Evolutionary conservation across 2,888 invertebrate species (phyloP), one percentile per base, ranked within the genome.

Genomic region (Cephus runcator): DNA sequence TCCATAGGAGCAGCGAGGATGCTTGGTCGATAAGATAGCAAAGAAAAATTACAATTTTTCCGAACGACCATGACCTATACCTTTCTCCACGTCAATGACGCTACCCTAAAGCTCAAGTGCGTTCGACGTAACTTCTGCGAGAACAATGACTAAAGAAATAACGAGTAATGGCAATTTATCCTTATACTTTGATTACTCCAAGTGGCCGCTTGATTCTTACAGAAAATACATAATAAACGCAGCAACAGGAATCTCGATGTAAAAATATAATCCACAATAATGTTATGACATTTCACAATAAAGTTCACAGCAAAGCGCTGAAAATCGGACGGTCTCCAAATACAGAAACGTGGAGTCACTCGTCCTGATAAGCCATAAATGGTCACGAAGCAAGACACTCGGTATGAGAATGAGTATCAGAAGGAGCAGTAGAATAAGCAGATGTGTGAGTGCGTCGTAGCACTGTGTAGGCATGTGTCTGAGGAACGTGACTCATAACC

Each of bases 401-500:
- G 40, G 34, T 33, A 77, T 9, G 23, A 56, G 56, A 23, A 23
- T 56, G 56, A 56, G 56, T 56, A 36, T 69, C 34, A n/a, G 23
- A n/a, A 75, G 40, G 77, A 68, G 33, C 34, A 69, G 30, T 34
- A 34, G 73, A 15, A 36, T 34, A 34, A 12, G 69, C 23, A 30
- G 23, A n/a, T 12, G 33, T 34, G 33, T 33, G 71, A 12, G n/a
- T 34, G 75, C 15, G 75, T n/a, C 34, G 68, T 34, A 12, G 34
- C 31, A 71, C 34, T 34, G 12, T 71, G 4, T 9, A 34, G 71
- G 12, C 71, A 81, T 83, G 83, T 83, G 81, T 84, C 82, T 82
- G 79, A 79, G 79, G 76, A 79, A 80, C 82, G 80, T 84, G 84
- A 84, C 81, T 84, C 84, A 84, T 83, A 82, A 75, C 82, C 83